Evolutionary conservation across 2,888 invertebrate species (phyloP), one percentile per base, ranked within the genome.

Genomic region (Cyclophora albipunctata): DNA sequence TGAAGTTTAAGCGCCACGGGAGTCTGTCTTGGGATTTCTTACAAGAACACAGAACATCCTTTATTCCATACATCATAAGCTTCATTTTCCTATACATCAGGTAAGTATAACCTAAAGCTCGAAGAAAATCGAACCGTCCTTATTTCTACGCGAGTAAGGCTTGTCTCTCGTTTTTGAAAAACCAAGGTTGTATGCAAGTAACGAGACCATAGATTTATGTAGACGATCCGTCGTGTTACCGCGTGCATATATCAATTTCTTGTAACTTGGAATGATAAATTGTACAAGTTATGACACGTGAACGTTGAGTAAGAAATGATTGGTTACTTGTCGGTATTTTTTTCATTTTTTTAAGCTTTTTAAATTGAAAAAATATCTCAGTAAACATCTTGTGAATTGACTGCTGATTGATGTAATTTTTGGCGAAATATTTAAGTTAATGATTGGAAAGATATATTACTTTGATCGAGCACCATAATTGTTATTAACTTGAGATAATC

Each of bases 171-270:
- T 4, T 42, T 34, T 40, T 5, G 3, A 37, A 57, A 64, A 56
- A 55, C 69, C 69, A 73, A 74, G 73, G 73, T 70, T 73, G 67
- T 60, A 54, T 60, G 56, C 68, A 64, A 73, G 70, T 73, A 67
- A 71, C 72, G 60, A 73, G 70, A 58, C 54, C 60, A 62, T 45
- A 66, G 61, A 75, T 73, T 67, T 70, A 75, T 75, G 67, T 66
- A 69, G 63, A 62, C 56, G 63, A 61, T 66, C 59, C 54, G 64
- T 64, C 66, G 58, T 65, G 68, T 60, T 67, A 56, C 67, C 61
- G 67, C 65, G 56, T 71, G 69, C 74, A 79, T 81, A 76, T 75
- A 81, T 84, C 79, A 81, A 78, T 81, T 74, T 75, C 74, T 79
- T 75, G 71, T 69, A 58, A 66, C 63, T 59, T 60, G 61, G 60